These are phyloP conservation scores for Ptilorrhoa leucosticta DNA, from an alignment of 2,113 vertebrate species.

Conservation along the genomic window DNA sequence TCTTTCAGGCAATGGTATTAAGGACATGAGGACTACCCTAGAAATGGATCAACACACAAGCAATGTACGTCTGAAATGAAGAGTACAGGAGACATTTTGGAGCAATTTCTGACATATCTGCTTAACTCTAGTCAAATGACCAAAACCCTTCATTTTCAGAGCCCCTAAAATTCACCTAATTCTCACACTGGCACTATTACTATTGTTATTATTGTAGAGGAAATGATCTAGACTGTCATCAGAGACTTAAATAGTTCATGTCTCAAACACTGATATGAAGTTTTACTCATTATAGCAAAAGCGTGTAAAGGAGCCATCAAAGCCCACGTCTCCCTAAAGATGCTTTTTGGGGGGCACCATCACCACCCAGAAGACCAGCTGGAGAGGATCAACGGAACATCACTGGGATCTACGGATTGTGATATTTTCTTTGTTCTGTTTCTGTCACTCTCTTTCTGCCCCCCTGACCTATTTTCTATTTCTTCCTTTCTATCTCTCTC, in stretches of 20 bases:
- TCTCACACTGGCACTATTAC: neutral
- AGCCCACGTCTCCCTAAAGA: neutral
- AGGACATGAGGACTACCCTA: neutral
- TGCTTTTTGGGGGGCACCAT: neutral
- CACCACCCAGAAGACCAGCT: neutral
- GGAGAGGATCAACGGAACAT: neutral
- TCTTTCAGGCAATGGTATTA: neutral
- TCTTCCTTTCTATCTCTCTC: neutral
- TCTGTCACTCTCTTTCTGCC: neutral
- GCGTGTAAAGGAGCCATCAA: neutral
- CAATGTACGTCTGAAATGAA: neutral
- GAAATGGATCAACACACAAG: neutral
- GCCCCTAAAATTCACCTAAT: neutral
- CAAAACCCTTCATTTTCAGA: neutral
- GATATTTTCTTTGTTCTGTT: neutral
- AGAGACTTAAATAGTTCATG: neutral
- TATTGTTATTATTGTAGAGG: neutral
- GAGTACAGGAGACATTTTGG: neutral
- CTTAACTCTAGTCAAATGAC: neutral
- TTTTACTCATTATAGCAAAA: neutral
- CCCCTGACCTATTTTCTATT: too few species aligned
- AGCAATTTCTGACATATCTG: neutral
- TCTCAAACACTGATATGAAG: neutral
- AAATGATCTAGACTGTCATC: neutral
- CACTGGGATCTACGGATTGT: accelerated